phyloP scores from a whole-genome alignment of 2,888 invertebrate genomes.

The Rapana venosa region DNA sequence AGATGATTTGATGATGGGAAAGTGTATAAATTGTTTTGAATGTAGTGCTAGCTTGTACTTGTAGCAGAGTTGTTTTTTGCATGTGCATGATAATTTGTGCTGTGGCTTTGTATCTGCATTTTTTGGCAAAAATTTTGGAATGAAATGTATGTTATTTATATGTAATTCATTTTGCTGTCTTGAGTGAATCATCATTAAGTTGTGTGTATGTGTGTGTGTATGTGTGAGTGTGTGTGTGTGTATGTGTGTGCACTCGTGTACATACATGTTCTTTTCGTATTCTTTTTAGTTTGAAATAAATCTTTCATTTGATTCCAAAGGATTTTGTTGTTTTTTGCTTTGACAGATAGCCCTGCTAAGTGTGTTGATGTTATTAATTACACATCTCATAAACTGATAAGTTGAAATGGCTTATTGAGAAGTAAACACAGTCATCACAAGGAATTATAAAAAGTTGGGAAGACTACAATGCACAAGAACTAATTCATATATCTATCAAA shows the following conservation, averaged over 20 bases:
- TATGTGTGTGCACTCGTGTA: not conserved
- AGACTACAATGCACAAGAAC: not conserved
- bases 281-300: not conserved
- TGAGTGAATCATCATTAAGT: not conserved
- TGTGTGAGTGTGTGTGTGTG: not conserved
- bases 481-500: too few species aligned
- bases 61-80: not conserved
- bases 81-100: not conserved
- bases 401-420: too few species aligned
- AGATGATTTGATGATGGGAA: not conserved
- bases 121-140: not conserved
- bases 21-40: not conserved
- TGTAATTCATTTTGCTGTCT: not conserved
- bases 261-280: not conserved
- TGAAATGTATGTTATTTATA: not conserved
- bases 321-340: not conserved
- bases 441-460: not conserved
- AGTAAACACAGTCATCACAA: too few species aligned
- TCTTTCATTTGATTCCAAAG: not conserved
- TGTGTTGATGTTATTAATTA: not conserved
- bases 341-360: not conserved
- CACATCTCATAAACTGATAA: too few species aligned
- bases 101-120: not conserved
- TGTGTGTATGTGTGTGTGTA: slow-evolving; percentile 1
- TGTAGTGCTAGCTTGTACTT: not conserved